phyloP scores from a whole-genome alignment of 2,113 vertebrate genomes.

The Panthera uncia region DNA sequence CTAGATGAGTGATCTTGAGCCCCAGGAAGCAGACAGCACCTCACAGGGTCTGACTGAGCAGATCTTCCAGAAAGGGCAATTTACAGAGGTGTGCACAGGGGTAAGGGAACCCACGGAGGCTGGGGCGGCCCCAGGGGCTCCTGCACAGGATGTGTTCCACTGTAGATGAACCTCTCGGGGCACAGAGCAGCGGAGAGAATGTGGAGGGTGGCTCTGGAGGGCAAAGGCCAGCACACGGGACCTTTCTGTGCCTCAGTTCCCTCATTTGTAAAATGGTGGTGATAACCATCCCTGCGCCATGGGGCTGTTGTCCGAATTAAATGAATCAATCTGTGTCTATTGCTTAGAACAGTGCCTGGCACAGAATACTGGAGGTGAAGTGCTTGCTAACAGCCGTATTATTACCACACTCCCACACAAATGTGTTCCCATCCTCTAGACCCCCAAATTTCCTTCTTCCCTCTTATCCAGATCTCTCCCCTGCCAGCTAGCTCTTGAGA shows the following conservation, averaged over 20 bases:
- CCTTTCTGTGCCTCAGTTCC: not conserved
- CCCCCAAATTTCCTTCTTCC: not conserved
- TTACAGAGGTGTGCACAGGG: not conserved
- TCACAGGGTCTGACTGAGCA: not conserved
- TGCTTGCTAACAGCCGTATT: not conserved
- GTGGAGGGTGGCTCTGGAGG: not conserved
- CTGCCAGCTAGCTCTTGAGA: not conserved
- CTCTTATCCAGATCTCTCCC: not conserved
- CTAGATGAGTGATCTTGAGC: not conserved
- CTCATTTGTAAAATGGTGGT: not conserved
- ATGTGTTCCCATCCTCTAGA: not conserved
- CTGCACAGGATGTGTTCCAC: not conserved
- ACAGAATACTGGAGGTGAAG: rapidly evolving
- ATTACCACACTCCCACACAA: not conserved
- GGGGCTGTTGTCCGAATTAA: not conserved
- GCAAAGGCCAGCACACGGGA: not conserved
- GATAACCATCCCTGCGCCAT: rapidly evolving
- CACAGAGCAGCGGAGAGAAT: not conserved
- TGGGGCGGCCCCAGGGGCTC: not conserved
- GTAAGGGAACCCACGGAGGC: not conserved
- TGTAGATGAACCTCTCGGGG: too few species aligned
- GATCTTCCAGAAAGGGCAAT: not conserved
- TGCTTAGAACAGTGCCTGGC: not conserved
- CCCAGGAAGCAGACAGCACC: not conserved
- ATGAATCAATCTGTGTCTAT: not conserved